A percentile compares a stretch with the other conserved stretches of the same genome.
phyloP scores from a whole-genome alignment of 2,113 vertebrate genomes.

The Zeus faber region DNA sequence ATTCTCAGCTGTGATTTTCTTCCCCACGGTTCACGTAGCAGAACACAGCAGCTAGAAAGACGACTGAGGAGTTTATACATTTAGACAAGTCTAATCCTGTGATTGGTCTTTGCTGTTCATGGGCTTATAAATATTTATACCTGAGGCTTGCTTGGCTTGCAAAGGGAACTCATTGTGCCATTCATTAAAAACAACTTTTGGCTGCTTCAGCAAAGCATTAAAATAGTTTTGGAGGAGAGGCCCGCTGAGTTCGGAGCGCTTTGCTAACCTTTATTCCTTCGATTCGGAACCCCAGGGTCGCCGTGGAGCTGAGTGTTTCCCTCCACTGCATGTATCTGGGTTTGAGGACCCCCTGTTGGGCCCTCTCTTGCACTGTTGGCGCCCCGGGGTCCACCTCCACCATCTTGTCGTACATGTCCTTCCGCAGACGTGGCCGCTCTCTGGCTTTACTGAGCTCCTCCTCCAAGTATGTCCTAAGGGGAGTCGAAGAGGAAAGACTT shows the following conservation, averaged over 20 bases:
- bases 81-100: slow-evolving; percentile 4
- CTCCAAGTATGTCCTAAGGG: slow-evolving; percentile 84
- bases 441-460: slow-evolving; percentile 86
- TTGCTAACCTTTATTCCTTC: slow-evolving; percentile 88
- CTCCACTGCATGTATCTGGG: slow-evolving; percentile 94
- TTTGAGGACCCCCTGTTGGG: slow-evolving; percentile 81
- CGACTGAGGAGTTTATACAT: too few species aligned
- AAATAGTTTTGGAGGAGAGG: neutral
- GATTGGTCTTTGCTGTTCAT: slow-evolving; percentile 8
- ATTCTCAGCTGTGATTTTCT: too few species aligned
- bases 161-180: too few species aligned
- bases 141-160: too few species aligned
- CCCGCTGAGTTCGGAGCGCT: neutral
- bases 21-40: too few species aligned
- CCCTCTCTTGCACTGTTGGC: slow-evolving; percentile 80
- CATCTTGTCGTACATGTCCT: slow-evolving; percentile 93
- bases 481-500: neutral
- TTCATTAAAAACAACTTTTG: too few species aligned
- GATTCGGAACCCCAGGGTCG: slow-evolving; percentile 86
- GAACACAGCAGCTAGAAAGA: too few species aligned
- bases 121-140: slow-evolving; percentile 33
- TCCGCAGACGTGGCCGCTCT: slow-evolving; percentile 79
- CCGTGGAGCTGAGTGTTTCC: slow-evolving; percentile 86
- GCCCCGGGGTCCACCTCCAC: slow-evolving; percentile 84
- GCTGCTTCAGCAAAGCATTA: neutral